Percentiles rank a stretch among this genome's conserved stretches.
Evolutionary conservation across 2,888 invertebrate species (phyloP).

Genomic region (Mechanitis mazaeus): DNA sequence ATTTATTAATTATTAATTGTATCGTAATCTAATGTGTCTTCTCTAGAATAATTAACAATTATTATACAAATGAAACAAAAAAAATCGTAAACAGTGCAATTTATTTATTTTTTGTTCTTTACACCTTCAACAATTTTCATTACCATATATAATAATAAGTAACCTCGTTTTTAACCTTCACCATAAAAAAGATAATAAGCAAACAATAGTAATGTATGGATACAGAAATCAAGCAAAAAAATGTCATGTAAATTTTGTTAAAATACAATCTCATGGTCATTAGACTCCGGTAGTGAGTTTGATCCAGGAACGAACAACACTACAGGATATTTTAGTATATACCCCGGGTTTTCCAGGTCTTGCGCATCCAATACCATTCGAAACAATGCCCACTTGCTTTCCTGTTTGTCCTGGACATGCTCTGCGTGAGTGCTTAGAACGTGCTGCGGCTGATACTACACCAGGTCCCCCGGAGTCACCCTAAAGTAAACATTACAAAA

Average conservation of each 20-base stretch:
- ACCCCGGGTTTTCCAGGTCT: slow-evolving; percentile 40
- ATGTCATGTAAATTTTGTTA: not conserved
- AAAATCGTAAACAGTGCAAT: too few relatives aligned
- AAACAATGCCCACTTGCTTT: slow-evolving; percentile 40
- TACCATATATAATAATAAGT: too few relatives aligned
- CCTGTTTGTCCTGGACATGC: slow-evolving; percentile 11
- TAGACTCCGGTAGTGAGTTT: slow-evolving; percentile 25
- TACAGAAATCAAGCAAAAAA: not conserved
- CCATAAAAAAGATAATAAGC: too few relatives aligned
- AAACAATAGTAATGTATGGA: too few relatives aligned
- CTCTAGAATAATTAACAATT: too few relatives aligned
- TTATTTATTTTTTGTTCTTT: too few relatives aligned
- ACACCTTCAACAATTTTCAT: too few relatives aligned
- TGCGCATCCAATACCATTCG: slow-evolving; percentile 45
- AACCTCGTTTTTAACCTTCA: too few relatives aligned
- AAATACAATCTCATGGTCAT: not conserved
- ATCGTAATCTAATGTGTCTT: too few relatives aligned
- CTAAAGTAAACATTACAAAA: slow-evolving; percentile 16
- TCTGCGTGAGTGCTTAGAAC: not conserved
- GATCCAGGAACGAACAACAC: slow-evolving; percentile 35
- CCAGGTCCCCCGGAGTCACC: slow-evolving; percentile 43
- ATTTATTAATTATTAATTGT: too few relatives aligned
- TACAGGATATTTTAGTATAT: slow-evolving; percentile 38
- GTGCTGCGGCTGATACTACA: slow-evolving; percentile 22
- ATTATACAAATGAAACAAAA: too few relatives aligned